Evolutionary conservation across 2,888 invertebrate genomes (phyloP).

Genomic region (Pardosa pseudoannulata): DNA sequence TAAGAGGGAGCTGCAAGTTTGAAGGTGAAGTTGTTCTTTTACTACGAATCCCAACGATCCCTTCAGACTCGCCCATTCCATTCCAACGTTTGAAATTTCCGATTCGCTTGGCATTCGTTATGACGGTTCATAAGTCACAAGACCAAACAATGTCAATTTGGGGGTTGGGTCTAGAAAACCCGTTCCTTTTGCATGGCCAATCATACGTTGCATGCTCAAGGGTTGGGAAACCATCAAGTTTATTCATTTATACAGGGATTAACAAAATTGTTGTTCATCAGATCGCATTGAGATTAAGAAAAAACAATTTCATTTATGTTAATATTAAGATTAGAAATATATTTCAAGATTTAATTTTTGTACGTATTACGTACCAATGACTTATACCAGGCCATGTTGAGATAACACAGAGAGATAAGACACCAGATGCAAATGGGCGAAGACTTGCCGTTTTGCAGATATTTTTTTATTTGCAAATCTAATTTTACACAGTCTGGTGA

Average conservation of each 20-base stretch:
- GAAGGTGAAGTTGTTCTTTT: slow-evolving; percentile 73
- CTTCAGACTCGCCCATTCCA: slow-evolving; percentile 69
- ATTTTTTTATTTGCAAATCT: too few relatives aligned
- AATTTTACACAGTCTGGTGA: too few relatives aligned
- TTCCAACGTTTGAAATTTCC: slow-evolving; percentile 74
- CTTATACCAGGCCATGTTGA: too few relatives aligned
- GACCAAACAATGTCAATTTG: slow-evolving; percentile 67
- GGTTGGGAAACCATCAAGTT: neutral
- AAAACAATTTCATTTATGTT: too few relatives aligned
- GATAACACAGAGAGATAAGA: too few relatives aligned
- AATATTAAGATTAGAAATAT: too few relatives aligned
- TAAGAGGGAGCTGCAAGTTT: too few relatives aligned
- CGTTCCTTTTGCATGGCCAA: slow-evolving; percentile 75
- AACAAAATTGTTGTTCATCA: neutral
- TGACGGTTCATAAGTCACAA: slow-evolving; percentile 73
- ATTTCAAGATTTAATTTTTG: too few relatives aligned
- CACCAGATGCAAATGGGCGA: too few relatives aligned
- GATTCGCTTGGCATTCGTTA: slow-evolving; percentile 68
- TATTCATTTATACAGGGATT: neutral
- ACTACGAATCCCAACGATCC: slow-evolving; percentile 73
- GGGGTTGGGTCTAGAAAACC: slow-evolving; percentile 53
- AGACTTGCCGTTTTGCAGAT: too few relatives aligned
- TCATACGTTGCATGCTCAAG: slow-evolving; percentile 72
- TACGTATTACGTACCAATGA: too few relatives aligned
- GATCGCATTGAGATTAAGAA: neutral